These are phyloP conservation scores for Napeogenes inachia DNA, from an alignment of 2,888 invertebrate species.

Conservation along the genomic window DNA sequence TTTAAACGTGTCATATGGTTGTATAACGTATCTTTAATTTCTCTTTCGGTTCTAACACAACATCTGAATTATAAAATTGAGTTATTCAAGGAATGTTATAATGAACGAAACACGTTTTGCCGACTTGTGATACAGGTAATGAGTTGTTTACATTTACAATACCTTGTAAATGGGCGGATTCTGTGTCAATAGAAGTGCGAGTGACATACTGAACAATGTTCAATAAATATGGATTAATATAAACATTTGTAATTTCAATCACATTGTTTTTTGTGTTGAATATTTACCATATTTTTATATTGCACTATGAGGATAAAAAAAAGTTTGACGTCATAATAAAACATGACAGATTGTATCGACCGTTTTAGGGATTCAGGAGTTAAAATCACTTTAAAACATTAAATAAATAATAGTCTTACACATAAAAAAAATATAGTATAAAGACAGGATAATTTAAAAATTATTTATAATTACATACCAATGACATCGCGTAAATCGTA, in stretches of 20 bases:
- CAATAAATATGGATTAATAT: neutral
- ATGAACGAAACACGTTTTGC: conserved; percentile 25
- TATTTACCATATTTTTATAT: neutral
- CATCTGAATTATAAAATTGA: conserved; percentile 21
- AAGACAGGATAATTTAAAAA: conserved; percentile 9
- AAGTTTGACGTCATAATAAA: conserved; percentile 16
- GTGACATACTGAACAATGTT: conserved; percentile 12
- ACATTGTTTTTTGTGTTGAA: neutral
- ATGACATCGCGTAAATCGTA: conserved; percentile 96
- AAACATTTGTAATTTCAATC: neutral
- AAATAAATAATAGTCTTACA: neutral
- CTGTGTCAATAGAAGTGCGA: conserved; percentile 14
- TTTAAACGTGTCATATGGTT: too few relatives aligned
- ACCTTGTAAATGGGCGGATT: conserved; percentile 23
- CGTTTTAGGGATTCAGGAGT: neutral
- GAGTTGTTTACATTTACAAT: conserved; percentile 30
- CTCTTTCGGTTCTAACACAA: conserved; percentile 1
- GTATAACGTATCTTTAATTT: neutral
- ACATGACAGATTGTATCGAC: conserved; percentile 23
- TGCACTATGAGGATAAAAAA: neutral
- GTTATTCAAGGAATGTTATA: conserved; percentile 22
- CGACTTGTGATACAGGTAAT: conserved; percentile 22
- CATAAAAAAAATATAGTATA: neutral
- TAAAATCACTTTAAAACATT: neutral
- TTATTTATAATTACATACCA: conserved; percentile 77